Conservation (phyloP, 1,140 invertebrate genomes). For the Calephelis virginiensis region DNA sequence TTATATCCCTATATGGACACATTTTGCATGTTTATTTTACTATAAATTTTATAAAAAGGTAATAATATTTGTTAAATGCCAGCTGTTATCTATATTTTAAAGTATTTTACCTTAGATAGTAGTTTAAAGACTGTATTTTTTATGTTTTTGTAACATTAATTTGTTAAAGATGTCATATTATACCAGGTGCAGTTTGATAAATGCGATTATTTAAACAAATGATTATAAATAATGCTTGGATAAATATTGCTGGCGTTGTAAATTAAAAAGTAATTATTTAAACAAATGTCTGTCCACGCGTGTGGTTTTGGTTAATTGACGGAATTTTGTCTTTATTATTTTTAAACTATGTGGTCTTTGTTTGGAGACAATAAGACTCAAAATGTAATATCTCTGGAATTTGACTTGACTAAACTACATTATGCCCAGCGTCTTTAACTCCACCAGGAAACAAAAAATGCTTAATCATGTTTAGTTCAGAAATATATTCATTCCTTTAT, state of each 20-base stretch:
- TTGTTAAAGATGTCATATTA: neutral
- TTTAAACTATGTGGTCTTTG: too few relatives aligned
- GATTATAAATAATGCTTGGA: neutral
- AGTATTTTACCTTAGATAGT: neutral
- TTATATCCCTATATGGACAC: neutral
- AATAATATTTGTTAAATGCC: conserved; percentile 1
- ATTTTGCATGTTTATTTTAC: conserved; percentile 7
- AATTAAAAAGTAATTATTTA: conserved; percentile 2
- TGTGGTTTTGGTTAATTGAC: conserved; percentile 3
- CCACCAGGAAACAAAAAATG: too few relatives aligned
- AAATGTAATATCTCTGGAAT: too few relatives aligned
- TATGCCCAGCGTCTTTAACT: too few relatives aligned
- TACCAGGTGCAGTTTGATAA: conserved; percentile 3
- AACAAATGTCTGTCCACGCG: conserved; percentile 1
- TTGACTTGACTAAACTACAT: too few relatives aligned
- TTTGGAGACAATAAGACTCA: too few relatives aligned
- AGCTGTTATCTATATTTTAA: neutral
- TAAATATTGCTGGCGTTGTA: neutral
- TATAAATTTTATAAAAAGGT: neutral
- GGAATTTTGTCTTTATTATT: neutral
- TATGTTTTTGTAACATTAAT: neutral
- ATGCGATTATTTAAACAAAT: neutral
- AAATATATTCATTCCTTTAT: too few relatives aligned
- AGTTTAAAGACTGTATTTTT: too few relatives aligned
- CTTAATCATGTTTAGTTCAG: too few relatives aligned